Evolutionary conservation across 2,797 vertebrate species (phyloP).

Genomic region (Scolopax bukidnonensis): DNA sequence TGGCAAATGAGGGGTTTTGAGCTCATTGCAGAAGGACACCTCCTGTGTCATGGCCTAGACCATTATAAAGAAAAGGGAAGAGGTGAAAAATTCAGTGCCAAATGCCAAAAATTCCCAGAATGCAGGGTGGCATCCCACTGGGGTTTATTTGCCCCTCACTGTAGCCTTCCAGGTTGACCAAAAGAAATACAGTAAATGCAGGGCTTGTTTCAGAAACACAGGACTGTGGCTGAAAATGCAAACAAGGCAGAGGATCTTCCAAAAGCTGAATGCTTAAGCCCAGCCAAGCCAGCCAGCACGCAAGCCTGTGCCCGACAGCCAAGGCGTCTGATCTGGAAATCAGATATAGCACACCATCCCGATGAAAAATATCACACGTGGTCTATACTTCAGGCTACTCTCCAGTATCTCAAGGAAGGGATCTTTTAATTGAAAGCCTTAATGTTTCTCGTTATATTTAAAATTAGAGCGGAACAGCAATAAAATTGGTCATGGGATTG

Average conservation of each 20-base stretch:
- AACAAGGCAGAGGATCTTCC: not conserved
- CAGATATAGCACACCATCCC: not conserved
- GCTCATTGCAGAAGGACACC: not conserved
- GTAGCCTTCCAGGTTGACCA: not conserved
- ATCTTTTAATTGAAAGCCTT: conserved; percentile 65
- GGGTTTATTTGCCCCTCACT: not conserved
- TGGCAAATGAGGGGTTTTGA: not conserved
- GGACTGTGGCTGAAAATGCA: not conserved
- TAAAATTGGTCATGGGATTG: conserved; percentile 54
- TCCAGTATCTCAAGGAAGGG: conserved; percentile 49
- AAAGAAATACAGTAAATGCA: not conserved
- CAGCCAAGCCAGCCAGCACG: not conserved
- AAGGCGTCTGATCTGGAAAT: not conserved
- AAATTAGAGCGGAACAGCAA: conserved; percentile 57
- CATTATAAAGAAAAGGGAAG: not conserved
- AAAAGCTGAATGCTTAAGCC: not conserved
- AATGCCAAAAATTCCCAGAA: not conserved
- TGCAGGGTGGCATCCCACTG: not conserved
- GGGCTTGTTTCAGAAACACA: not conserved
- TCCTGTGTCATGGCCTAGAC: not conserved
- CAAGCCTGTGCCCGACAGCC: not conserved
- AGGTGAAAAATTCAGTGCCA: not conserved
- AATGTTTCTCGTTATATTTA: conserved; percentile 50
- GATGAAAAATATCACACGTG: not conserved
- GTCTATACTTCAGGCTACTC: conserved; percentile 33